phyloP scores from a whole-genome alignment of 2,797 vertebrate genomes.

The Halcyon chelicuti region DNA sequence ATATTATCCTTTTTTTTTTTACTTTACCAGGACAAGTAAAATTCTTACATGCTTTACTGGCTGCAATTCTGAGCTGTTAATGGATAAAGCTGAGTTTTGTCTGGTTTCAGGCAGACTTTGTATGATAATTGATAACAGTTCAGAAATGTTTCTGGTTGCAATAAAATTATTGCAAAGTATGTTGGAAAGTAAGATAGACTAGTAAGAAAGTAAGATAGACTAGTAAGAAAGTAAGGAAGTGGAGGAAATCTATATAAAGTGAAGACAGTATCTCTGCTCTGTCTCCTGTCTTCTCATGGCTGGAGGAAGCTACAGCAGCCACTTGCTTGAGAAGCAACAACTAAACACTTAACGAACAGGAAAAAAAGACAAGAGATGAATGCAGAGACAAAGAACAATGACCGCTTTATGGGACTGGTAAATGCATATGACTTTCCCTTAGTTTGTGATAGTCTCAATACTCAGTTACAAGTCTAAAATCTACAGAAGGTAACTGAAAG shows the following conservation, averaged over 20 bases:
- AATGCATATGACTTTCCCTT: background rate
- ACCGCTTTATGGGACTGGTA: accelerated
- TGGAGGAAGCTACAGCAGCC: background rate
- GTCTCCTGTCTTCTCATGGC: background rate
- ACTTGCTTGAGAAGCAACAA: background rate
- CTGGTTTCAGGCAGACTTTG: background rate
- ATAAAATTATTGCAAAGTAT: background rate
- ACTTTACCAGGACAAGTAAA: background rate
- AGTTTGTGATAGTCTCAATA: background rate
- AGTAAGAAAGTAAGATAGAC: background rate
- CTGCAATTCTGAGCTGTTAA: background rate
- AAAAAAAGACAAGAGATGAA: background rate
- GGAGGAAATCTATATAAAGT: background rate
- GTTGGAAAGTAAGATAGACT: background rate
- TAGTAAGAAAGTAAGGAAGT: background rate
- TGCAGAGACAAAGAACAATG: background rate
- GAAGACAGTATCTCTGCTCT: background rate
- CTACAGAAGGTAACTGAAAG: background rate
- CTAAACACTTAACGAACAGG: background rate
- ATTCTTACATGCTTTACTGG: background rate
- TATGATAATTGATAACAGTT: background rate
- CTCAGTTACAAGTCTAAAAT: background rate
- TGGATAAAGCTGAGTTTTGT: background rate
- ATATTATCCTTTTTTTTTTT: background rate
- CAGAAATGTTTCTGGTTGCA: background rate